These are phyloP conservation scores for Dicyrtomina minuta DNA, from an alignment of 2,888 invertebrate genomes.

Conservation along the genomic window DNA sequence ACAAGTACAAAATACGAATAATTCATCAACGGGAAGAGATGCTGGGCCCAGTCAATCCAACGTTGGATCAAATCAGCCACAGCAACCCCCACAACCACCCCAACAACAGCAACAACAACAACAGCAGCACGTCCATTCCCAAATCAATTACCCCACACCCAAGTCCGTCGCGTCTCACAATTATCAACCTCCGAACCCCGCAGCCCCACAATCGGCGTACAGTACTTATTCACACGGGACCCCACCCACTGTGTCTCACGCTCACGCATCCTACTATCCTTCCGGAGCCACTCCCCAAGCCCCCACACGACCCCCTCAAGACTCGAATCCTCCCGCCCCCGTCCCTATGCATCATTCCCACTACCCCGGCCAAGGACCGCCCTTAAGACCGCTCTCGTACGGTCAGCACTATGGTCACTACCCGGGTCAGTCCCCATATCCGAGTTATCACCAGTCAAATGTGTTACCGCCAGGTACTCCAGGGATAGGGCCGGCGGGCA, in stretches of 20 bases:
- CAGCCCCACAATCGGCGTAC: slow-evolving; percentile 21
- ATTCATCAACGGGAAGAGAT: slow-evolving; percentile 3
- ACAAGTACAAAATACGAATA: slow-evolving; percentile 15
- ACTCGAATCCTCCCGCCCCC: slow-evolving; percentile 3
- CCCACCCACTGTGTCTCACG: slow-evolving; percentile 55
- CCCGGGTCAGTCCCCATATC: slow-evolving; percentile 6
- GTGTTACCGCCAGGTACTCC: slow-evolving; percentile 12
- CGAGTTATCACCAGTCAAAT: slow-evolving; percentile 23
- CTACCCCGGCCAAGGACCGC: slow-evolving; percentile 8
- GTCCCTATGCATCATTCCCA: slow-evolving; percentile 16
- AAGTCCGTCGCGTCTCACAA: slow-evolving; percentile 20
- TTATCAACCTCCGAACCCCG: background rate
- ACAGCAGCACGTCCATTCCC: slow-evolving; percentile 49
- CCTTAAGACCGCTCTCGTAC: background rate
- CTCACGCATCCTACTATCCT: slow-evolving; percentile 45
- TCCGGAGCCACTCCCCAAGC: slow-evolving; percentile 37
- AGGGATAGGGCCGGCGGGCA: background rate
- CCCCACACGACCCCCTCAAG: slow-evolving; percentile 19
- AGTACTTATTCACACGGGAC: slow-evolving; percentile 20
- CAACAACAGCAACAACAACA: no score
- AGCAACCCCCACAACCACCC: slow-evolving; percentile 46
- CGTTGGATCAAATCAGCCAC: slow-evolving; percentile 27
- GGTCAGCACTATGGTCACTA: slow-evolving; percentile 20
- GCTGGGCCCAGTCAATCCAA: slow-evolving; percentile 32
- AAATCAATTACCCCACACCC: slow-evolving; percentile 26